Conservation (phyloP, 2,888 invertebrate species). For the Clistopyga incitator region DNA sequence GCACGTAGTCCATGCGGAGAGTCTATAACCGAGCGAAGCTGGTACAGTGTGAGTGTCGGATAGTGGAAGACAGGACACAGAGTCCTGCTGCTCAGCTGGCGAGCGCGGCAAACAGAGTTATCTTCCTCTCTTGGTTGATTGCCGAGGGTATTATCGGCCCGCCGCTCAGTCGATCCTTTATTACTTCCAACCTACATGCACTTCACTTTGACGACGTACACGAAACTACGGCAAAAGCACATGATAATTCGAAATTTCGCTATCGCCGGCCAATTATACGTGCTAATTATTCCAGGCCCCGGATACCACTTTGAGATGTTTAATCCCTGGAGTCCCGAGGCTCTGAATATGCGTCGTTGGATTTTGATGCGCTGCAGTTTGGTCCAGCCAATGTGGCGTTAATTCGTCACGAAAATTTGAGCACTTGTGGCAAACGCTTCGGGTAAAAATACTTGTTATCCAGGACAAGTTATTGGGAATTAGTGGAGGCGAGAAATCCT, state of each 20-base stretch:
- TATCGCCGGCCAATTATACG: background rate
- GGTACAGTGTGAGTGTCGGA: conserved; percentile 16
- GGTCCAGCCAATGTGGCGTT: too few relatives aligned
- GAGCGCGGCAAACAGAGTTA: conserved; percentile 53
- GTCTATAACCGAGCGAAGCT: conserved; percentile 22
- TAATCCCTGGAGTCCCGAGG: too few relatives aligned
- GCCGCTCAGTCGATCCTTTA: conserved; percentile 31
- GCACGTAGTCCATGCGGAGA: conserved; percentile 20
- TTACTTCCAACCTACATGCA: conserved; percentile 34
- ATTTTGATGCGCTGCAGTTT: too few relatives aligned
- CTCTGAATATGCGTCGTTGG: too few relatives aligned
- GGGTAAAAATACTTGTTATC: too few relatives aligned
- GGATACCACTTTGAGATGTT: too few relatives aligned
- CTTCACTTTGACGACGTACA: conserved; percentile 12
- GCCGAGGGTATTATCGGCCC: conserved; percentile 41
- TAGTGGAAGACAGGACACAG: conserved; percentile 22
- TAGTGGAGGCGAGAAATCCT: background rate
- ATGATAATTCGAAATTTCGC: conserved; percentile 19
- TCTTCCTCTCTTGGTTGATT: conserved; percentile 57
- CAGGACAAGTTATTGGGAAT: too few relatives aligned
- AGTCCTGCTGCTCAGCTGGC: conserved; percentile 52
- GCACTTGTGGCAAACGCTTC: too few relatives aligned
- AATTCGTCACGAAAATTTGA: too few relatives aligned
- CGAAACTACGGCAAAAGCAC: background rate
- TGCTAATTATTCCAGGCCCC: background rate